A percentile compares a stretch with the other conserved stretches of the same genome.
Conservation (phyloP, 2,888 invertebrate genomes). For the Xanthia icteritia region DNA sequence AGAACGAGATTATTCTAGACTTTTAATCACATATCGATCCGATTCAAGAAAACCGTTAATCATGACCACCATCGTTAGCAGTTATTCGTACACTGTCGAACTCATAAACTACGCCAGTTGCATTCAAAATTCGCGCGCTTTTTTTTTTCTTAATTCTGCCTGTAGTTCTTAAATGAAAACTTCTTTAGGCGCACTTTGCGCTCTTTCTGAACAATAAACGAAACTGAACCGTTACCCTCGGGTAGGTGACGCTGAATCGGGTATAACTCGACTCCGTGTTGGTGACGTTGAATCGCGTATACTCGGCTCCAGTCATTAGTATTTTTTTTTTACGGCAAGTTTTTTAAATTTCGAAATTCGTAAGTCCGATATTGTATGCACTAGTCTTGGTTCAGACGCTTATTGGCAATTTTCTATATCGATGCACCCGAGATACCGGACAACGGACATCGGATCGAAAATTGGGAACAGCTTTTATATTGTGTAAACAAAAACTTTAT, state of each 20-base stretch:
- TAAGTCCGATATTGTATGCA: constrained; percentile 41
- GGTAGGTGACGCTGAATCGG: too few relatives aligned
- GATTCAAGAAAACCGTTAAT: constrained; percentile 22
- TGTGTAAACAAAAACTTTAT: constrained; percentile 57
- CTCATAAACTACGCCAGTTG: constrained; percentile 34
- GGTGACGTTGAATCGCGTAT: too few relatives aligned
- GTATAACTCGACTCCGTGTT: too few relatives aligned
- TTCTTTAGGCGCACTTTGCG: too few relatives aligned
- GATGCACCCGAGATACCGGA: constrained; percentile 69
- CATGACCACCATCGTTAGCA: constrained; percentile 29
- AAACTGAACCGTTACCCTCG: too few relatives aligned
- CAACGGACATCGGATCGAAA: constrained; percentile 66
- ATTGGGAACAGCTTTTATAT: constrained; percentile 58
- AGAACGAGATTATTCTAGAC: neutral
- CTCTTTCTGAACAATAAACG: too few relatives aligned
- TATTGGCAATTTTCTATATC: constrained; percentile 81
- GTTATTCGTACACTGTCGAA: constrained; percentile 27
- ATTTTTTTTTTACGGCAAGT: neutral
- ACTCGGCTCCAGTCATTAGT: too few relatives aligned
- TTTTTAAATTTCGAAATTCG: constrained; percentile 13
- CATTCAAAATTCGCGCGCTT: constrained; percentile 25
- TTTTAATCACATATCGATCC: constrained; percentile 36
- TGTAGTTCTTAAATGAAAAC: neutral
- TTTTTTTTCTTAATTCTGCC: neutral
- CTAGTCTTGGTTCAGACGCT: constrained; percentile 58